Percentiles rank a stretch among this genome's conserved stretches.
Evolutionary conservation across 2,888 invertebrate species (phyloP).

Genomic region (Mimumesa dahlbomi): DNA sequence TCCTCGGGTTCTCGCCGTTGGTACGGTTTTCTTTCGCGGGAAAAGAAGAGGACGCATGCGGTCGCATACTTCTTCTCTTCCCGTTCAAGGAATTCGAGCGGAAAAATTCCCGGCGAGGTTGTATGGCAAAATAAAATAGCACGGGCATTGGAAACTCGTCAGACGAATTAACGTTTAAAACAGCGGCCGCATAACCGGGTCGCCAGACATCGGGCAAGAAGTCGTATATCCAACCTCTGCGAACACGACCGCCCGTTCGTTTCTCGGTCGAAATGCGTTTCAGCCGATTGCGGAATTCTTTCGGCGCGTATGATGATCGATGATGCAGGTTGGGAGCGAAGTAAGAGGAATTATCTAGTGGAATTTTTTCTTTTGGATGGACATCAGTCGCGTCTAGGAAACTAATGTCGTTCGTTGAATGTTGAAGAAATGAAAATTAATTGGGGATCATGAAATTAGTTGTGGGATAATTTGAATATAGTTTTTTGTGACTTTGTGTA

Average conservation of each 20-base stretch:
- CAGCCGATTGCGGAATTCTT: not conserved
- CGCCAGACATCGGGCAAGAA: constrained; percentile 73
- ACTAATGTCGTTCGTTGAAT: no score
- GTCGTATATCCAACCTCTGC: constrained; percentile 54
- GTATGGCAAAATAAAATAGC: constrained; percentile 22
- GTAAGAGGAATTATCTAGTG: no score
- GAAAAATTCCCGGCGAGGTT: constrained; percentile 19
- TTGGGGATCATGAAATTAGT: no score
- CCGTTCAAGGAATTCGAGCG: constrained; percentile 29
- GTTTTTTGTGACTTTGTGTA: no score
- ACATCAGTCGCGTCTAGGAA: no score
- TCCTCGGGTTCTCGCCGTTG: constrained; percentile 6
- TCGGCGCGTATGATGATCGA: not conserved
- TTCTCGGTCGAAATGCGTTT: constrained; percentile 25
- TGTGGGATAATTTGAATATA: no score
- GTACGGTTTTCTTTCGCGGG: constrained; percentile 29
- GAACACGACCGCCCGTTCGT: constrained; percentile 38
- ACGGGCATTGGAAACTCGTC: constrained; percentile 33
- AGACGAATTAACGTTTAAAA: constrained; percentile 57
- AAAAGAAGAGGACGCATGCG: constrained; percentile 2
- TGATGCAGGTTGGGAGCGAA: no score
- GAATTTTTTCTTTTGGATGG: no score
- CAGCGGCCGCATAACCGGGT: constrained; percentile 66
- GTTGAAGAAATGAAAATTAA: no score
- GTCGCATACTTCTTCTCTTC: constrained; percentile 1